Evolutionary conservation across 2,113 vertebrate genomes (phyloP).

Genomic region (Oryctolagus cuniculus): mOryCun1.1 NC_091437.1:62361001-62361500

Average conservation of each 20-base stretch:
- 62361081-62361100: neutral
- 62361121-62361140: neutral
- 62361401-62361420: neutral
- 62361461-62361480: neutral
- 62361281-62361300: neutral
- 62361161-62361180: neutral
- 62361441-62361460: too few species aligned
- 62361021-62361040: neutral
- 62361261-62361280: neutral
- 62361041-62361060: too few species aligned
- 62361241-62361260: neutral
- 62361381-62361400: neutral
- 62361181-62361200: neutral
- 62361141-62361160: neutral
- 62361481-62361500: neutral
- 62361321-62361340: neutral
- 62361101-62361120: neutral
- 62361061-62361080: neutral
- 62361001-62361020: neutral
- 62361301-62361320: neutral
- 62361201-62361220: neutral
- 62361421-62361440: neutral
- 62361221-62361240: neutral
- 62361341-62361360: neutral
- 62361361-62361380: too few species aligned